These are phyloP conservation scores for Uloborus plumipes DNA, from an alignment of 2,888 invertebrate species.

Conservation along the genomic window DNA sequence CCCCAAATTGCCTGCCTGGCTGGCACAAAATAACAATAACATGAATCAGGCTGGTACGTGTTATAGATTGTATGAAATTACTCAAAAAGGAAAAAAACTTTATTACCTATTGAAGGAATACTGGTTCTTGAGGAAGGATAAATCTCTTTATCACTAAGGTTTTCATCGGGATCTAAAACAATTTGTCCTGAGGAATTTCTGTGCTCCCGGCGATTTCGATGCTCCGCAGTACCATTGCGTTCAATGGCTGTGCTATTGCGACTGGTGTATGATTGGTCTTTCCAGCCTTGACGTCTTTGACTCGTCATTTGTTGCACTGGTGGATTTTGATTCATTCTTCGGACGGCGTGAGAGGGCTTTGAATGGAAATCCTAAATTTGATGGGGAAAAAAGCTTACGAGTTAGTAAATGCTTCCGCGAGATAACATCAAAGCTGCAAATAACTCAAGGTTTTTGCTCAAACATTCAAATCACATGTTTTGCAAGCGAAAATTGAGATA, in stretches of 20 bases:
- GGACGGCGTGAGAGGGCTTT: slow-evolving; percentile 43
- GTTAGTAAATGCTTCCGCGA: too few species aligned
- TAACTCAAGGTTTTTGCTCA: too few species aligned
- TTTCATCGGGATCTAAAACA: slow-evolving; percentile 84
- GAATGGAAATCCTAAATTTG: slow-evolving; percentile 42
- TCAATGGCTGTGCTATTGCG: slow-evolving; percentile 22
- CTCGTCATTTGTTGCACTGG: slow-evolving; percentile 6
- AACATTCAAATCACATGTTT: too few species aligned
- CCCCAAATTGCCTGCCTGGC: too few species aligned
- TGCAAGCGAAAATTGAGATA: too few species aligned
- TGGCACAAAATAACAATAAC: too few species aligned
- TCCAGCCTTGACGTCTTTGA: slow-evolving; percentile 57
- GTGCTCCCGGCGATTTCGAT: slow-evolving; percentile 41
- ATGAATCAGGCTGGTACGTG: too few species aligned
- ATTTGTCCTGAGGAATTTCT: slow-evolving; percentile 72
- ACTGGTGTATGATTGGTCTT: slow-evolving; percentile 54
- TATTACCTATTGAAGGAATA: slow-evolving; percentile 76
- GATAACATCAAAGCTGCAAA: too few species aligned
- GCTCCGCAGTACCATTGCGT: slow-evolving; percentile 29
- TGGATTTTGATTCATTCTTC: slow-evolving; percentile 39
- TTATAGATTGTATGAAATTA: too few species aligned
- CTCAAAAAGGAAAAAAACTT: too few species aligned
- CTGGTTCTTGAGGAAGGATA: slow-evolving; percentile 75
- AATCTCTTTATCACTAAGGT: slow-evolving; percentile 89
- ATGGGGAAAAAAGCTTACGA: too few species aligned